A percentile compares a stretch with the other conserved stretches of the same genome.
Conservation (phyloP, 2,888 invertebrate genomes). For the Pseudeuparius sepicola region DNA sequence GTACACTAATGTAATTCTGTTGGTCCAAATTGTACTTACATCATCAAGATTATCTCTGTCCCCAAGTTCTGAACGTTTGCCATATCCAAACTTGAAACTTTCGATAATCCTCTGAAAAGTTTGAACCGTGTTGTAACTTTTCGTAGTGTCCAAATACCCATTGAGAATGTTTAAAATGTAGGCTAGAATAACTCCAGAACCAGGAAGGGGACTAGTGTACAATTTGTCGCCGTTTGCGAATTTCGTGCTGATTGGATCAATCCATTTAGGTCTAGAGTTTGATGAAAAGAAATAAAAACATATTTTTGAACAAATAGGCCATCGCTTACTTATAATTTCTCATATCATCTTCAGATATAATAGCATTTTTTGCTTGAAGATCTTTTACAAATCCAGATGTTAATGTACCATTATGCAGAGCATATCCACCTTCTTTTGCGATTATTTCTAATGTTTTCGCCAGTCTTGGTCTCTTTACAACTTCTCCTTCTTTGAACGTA, state of each 20-base stretch:
- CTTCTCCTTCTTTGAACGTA: slow-evolving; percentile 24
- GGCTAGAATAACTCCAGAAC: slow-evolving; percentile 71
- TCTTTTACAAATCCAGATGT: slow-evolving; percentile 37
- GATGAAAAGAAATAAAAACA: no score
- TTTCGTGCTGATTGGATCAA: slow-evolving; percentile 48
- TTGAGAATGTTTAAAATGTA: slow-evolving; percentile 74
- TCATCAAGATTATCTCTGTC: slow-evolving; percentile 45
- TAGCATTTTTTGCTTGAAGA: slow-evolving; percentile 51
- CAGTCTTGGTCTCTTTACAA: slow-evolving; percentile 29
- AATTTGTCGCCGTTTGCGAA: slow-evolving; percentile 55
- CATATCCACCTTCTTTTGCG: slow-evolving; percentile 43
- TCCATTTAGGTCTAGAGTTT: slow-evolving; percentile 55
- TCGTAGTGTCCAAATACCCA: slow-evolving; percentile 37
- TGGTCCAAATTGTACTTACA: no score
- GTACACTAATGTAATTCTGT: no score
- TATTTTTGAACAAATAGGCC: no score
- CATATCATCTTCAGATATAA: slow-evolving; percentile 70
- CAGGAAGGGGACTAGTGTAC: slow-evolving; percentile 71
- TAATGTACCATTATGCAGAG: slow-evolving; percentile 47
- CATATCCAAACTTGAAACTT: slow-evolving; percentile 86
- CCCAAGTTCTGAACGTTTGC: slow-evolving; percentile 71
- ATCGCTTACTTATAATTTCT: slow-evolving; percentile 56
- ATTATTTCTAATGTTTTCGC: slow-evolving; percentile 46
- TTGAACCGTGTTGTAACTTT: slow-evolving; percentile 31
- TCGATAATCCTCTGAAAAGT: slow-evolving; percentile 79